Evolutionary conservation across 2,888 invertebrate species (phyloP), one percentile per base, ranked within the genome.

Genomic region (Sinhomidia bicolor): DNA sequence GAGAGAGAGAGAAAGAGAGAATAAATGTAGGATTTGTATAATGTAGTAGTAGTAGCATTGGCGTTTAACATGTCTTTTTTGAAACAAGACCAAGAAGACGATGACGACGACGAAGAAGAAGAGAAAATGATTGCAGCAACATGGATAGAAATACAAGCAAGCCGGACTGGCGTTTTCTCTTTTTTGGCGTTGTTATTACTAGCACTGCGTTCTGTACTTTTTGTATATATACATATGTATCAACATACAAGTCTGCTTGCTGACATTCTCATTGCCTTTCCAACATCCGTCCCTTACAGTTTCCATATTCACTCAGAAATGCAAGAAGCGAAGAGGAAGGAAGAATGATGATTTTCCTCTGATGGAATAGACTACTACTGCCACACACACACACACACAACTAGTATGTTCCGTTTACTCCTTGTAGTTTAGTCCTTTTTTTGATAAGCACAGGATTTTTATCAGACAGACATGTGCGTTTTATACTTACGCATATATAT

Each of bases 261-360:
- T 85, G 85, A 85, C 85, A 85, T 85, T 68, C 85, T 85, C 79
- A 78, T 68, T 32, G 65, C 65, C 85, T 79, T 85, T 36, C 44
- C 74, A 74, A 74, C 74, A 74, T 74, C 54, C 60, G 57, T 36
- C 57, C 23, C 32, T 57, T 29, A 32, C 79, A 32, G 44, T 32
- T 57, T 79, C 44, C 79, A 79, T 79, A 44, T 44, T 47, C 74
- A 51, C 47, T 74, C n/a, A 47, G 47, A 51, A 74, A 74, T 74
- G 74, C 74, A 74, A 51, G 51, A 74, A 29, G 47, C 20, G 82
- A 54, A 71, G 54, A 71, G 71, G 54, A 65, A 57, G 65, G 80
- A 81, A 60, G 57, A 26, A 79, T 79, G 85, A 85, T 85, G 85
- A 79, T 79, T 54, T 57, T 57, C 20, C 54, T 79, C 54, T 79